phyloP scores from a whole-genome alignment of 2,888 invertebrate species.

The Micoletzkya japonica region DNA sequence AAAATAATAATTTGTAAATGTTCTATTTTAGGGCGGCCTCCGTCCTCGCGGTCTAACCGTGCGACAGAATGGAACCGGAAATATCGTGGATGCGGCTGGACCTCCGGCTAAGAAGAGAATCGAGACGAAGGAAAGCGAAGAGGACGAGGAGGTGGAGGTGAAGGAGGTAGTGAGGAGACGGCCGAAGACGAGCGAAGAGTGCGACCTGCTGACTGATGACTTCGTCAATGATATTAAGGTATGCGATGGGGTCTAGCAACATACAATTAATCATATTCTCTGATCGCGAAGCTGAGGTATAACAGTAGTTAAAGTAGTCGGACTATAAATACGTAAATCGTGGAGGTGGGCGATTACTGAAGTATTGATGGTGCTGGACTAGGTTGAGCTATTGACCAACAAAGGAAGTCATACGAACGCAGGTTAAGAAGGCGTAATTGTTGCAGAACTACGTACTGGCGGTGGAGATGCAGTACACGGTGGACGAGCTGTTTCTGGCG shows the following conservation, averaged over 20 bases:
- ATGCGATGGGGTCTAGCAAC: too few relatives aligned
- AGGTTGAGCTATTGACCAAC: too few relatives aligned
- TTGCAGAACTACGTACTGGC: constrained; percentile 7
- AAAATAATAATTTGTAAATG: not conserved
- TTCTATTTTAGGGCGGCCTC: not conserved
- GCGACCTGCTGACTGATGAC: constrained; percentile 20
- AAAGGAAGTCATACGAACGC: too few relatives aligned
- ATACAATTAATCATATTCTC: too few relatives aligned
- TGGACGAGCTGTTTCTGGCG: constrained; percentile 33
- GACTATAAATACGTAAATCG: too few relatives aligned
- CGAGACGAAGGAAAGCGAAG: not conserved
- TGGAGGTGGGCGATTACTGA: too few relatives aligned
- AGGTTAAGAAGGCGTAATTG: not conserved
- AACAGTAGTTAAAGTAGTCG: too few relatives aligned
- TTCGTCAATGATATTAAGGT: constrained; percentile 14
- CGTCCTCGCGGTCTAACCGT: not conserved
- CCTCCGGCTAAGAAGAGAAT: not conserved
- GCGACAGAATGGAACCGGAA: not conserved
- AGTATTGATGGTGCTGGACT: too few relatives aligned
- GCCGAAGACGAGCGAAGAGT: constrained; percentile 11
- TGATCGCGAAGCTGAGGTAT: too few relatives aligned
- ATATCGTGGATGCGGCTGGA: not conserved
- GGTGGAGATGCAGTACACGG: constrained; percentile 5
- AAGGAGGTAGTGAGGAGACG: not conserved
- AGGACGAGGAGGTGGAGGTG: not conserved